A percentile compares a stretch with the other conserved stretches of the same genome.
Evolutionary conservation across 2,888 invertebrate genomes (phyloP).

Genomic region (Smittia aterrima): DNA sequence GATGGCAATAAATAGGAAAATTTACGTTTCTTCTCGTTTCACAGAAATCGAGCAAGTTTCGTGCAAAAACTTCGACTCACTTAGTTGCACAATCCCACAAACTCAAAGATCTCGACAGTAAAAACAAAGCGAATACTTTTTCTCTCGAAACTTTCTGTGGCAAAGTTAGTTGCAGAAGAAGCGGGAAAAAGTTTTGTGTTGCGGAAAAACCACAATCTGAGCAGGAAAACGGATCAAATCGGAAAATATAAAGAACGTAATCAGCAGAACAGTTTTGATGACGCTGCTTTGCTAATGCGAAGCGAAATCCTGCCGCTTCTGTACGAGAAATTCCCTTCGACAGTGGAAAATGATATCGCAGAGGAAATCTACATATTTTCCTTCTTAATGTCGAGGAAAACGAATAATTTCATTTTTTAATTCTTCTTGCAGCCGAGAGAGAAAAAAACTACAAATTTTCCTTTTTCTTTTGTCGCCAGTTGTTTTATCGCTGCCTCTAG

Average conservation of each 20-base stretch:
- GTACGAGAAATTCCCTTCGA: background rate
- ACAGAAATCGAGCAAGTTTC: background rate
- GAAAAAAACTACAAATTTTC: constrained; percentile 19
- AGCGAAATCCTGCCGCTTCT: background rate
- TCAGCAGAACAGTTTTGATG: background rate
- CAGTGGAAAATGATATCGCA: constrained; percentile 12
- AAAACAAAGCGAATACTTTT: background rate
- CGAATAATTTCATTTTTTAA: background rate
- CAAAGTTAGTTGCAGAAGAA: constrained; percentile 14
- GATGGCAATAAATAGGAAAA: constrained; percentile 7
- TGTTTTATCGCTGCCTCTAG: no score
- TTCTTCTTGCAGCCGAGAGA: background rate
- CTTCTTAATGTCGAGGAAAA: background rate
- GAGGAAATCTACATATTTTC: constrained; percentile 34
- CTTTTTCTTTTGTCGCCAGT: background rate
- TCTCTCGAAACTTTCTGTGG: background rate
- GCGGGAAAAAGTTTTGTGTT: constrained; percentile 23
- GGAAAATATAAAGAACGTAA: background rate
- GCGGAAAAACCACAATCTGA: constrained; percentile 2
- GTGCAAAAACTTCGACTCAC: background rate
- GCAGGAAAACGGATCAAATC: background rate
- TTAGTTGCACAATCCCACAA: constrained; percentile 28
- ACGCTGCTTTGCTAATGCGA: background rate
- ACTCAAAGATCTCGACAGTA: background rate
- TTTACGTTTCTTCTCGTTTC: constrained; percentile 7